Base-by-base conservation (phyloP, 1,140 invertebrate species). In the Cotesia chilonis region DNA sequence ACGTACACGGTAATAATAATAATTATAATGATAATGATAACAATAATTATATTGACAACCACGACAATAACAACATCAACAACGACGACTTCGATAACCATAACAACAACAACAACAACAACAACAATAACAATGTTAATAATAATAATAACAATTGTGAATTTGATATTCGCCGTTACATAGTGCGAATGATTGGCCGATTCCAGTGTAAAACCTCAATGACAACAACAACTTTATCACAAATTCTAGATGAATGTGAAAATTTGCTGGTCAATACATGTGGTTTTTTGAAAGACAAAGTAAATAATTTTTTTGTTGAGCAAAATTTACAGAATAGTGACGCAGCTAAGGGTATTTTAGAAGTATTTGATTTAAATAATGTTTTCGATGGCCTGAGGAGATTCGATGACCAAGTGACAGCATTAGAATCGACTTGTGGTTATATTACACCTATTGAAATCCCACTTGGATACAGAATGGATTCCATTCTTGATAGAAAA, bases 401-500 rank as follows among this genome's bases (percentile, higher is more conserved):
- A n/a, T 37, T 64, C 3, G 37, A 64, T 4, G 12, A 38, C 5
- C 61, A 64, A 38, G 41, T 64, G 2, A 14, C 3, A 4, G 61
- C 61, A 38, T 64, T 64, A 12, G 35, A 75, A 77, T 35, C 74
- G 75, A 71, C 72, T 75, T 68, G 71, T 73, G 1, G 61, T 61
- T 3, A 6, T 36, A 0, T 77, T 74, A 47, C 71, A 17, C 17
- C 17, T 17, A 17, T 17, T 17, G 17, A 17, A 17, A 17, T 17
- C 17, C 17, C 17, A 17, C 17, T 17, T 17, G 17, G 17, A 17
- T 17, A 17, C 17, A 17, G 17, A 17, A 17, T 17, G 17, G 17
- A 17, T 17, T 17, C 17, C 17, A 17, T 17, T 17, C 17, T 17
- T 17, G 17, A 17, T 17, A 17, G 17, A 17, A 17, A 17, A 17